Evolutionary conservation across 2,113 vertebrate species (phyloP).

Genomic region (Sylvia atricapilla): DNA sequence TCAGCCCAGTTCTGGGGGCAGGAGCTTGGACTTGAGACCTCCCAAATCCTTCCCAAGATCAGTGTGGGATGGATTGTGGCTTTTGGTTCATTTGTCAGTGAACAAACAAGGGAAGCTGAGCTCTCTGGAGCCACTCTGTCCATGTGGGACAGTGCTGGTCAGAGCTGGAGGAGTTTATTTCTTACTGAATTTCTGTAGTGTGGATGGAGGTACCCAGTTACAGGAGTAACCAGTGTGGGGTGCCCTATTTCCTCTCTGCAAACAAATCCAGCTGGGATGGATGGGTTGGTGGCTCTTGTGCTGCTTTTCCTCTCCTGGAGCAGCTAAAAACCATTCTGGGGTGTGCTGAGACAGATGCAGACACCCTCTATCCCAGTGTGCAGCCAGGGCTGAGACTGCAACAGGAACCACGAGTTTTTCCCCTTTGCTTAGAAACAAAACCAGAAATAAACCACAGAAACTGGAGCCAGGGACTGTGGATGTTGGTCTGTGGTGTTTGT

Average conservation of each 20-base stretch:
- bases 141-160: rapidly evolving
- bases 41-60: background rate
- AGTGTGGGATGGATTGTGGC: background rate
- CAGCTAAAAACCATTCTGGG: background rate
- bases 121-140: background rate
- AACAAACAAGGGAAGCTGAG: background rate
- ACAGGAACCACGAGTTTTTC: background rate
- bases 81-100: background rate
- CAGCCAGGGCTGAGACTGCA: background rate
- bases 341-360: background rate
- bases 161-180: background rate
- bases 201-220: background rate
- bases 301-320: background rate
- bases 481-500: background rate
- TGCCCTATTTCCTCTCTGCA: background rate
- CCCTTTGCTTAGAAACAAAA: background rate
- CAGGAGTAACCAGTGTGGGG: rapidly evolving
- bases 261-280: background rate
- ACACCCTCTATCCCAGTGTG: background rate
- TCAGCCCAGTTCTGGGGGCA: background rate
- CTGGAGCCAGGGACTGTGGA: background rate
- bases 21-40: background rate
- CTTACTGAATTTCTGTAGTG: rapidly evolving
- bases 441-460: background rate
- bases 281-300: background rate